Evolutionary conservation across 2,797 vertebrate species (phyloP).

Genomic region (Mus minutoides): DNA sequence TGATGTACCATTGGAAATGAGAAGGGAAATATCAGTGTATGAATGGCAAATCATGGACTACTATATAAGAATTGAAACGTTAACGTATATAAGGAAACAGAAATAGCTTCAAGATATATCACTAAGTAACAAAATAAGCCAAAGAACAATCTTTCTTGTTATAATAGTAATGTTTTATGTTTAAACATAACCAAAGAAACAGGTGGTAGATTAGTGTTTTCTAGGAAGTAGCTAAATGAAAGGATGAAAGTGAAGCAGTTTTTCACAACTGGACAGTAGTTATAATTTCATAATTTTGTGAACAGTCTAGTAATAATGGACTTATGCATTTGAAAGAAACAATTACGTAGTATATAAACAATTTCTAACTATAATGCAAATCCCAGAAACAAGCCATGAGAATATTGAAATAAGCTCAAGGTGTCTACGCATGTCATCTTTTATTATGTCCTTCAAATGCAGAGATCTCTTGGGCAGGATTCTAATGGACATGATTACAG

Average conservation of each 20-base stretch:
- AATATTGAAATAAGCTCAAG: background rate
- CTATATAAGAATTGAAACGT: background rate
- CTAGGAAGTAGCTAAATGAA: background rate
- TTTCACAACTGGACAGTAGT: background rate
- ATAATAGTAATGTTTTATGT: background rate
- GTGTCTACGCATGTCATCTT: background rate
- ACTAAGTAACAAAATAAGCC: background rate
- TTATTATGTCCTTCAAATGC: background rate
- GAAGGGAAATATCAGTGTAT: background rate
- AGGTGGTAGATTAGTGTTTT: background rate
- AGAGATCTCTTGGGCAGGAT: background rate
- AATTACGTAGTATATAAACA: background rate
- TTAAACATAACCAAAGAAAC: background rate
- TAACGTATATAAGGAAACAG: background rate
- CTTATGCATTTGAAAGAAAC: background rate
- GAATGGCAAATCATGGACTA: background rate
- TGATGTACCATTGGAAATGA: background rate
- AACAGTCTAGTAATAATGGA: background rate
- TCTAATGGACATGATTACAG: background rate
- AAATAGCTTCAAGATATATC: background rate
- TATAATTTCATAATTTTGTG: background rate
- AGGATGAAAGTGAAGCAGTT: background rate
- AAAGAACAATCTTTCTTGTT: background rate
- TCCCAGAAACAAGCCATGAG: rapidly evolving
- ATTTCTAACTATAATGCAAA: conserved; percentile 1